Evolutionary conservation across 2,113 vertebrate species (phyloP).

Genomic region (Neodon shergylaensis): DNA sequence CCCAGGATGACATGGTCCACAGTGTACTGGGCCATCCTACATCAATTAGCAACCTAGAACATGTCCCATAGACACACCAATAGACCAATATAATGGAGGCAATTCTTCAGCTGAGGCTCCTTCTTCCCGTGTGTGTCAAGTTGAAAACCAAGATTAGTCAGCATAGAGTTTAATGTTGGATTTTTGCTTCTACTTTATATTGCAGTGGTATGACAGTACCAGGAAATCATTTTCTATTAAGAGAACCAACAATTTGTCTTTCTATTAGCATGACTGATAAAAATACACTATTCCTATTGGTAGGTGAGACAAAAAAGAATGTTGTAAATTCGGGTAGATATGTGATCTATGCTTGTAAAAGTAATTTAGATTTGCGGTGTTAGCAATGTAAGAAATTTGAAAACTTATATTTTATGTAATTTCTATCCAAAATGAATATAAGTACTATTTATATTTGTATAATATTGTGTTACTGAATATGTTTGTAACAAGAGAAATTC

Average conservation of each 20-base stretch:
- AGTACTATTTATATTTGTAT: background rate
- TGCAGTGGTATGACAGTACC: background rate
- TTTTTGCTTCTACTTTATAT: background rate
- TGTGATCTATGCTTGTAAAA: background rate
- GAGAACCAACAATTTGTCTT: background rate
- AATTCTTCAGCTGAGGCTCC: background rate
- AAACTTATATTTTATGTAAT: background rate
- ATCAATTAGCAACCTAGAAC: background rate
- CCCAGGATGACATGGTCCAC: background rate
- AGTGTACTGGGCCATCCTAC: background rate
- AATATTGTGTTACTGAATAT: background rate
- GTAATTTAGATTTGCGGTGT: background rate
- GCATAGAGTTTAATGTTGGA: background rate
- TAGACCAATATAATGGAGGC: background rate
- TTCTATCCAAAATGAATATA: background rate
- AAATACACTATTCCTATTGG: background rate
- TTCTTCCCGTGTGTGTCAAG: background rate
- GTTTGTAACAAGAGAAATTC: background rate
- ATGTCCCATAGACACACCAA: background rate
- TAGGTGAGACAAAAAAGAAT: background rate
- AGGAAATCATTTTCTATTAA: background rate
- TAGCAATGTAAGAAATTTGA: background rate
- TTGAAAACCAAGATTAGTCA: background rate
- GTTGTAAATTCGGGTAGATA: background rate
- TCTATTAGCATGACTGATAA: background rate